Evolutionary conservation across 1,140 invertebrate genomes (phyloP).

Genomic region (Tetranychus cinnabarinus): DNA sequence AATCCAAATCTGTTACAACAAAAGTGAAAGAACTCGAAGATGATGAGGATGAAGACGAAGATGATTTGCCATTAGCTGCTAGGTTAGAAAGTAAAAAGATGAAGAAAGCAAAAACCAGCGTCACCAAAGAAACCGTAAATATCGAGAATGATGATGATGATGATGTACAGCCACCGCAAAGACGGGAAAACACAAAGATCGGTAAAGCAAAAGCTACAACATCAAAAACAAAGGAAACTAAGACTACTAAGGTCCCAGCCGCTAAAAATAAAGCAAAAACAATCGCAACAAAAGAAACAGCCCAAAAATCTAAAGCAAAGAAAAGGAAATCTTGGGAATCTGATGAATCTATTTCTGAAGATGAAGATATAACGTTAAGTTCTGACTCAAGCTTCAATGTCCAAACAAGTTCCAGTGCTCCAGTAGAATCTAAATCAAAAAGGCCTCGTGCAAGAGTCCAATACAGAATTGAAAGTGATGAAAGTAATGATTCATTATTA

Average conservation of each 20-base stretch:
- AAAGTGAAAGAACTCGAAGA: background rate
- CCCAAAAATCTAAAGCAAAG: background rate
- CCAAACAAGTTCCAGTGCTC: background rate
- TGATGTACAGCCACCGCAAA: constrained; percentile 4
- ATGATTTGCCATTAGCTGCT: no score
- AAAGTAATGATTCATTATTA: background rate
- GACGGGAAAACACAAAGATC: no score
- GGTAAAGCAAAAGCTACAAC: background rate
- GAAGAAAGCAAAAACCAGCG: no score
- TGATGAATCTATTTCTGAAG: background rate
- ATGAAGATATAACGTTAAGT: background rate
- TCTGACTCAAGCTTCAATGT: background rate
- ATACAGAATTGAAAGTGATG: background rate
- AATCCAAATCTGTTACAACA: background rate
- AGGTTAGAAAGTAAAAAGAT: no score
- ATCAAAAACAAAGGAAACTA: background rate
- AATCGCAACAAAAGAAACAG: background rate
- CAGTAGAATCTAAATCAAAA: background rate
- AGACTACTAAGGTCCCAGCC: no score
- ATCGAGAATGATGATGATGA: background rate
- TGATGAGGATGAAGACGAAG: no score
- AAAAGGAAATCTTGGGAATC: background rate
- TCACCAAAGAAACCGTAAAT: background rate
- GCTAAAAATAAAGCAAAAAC: background rate
- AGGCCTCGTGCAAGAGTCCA: background rate